A percentile compares a stretch with the other conserved stretches of the same genome.
Evolutionary conservation across 2,888 invertebrate species (phyloP).

Genomic region (Drosophila anomalipes): DNA sequence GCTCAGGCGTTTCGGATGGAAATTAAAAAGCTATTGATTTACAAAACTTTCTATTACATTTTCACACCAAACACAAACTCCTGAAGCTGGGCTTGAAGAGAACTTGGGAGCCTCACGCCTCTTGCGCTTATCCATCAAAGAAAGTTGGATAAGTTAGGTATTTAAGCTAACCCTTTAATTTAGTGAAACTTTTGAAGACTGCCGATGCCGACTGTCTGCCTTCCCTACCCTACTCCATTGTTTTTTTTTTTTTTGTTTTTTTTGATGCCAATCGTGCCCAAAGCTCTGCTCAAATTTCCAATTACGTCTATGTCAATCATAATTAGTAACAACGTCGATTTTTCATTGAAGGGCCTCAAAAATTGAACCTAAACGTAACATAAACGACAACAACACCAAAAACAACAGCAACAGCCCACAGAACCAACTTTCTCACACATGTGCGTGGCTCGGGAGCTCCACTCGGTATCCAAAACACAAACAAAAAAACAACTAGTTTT

Average conservation of each 20-base stretch:
- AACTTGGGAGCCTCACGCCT: slow-evolving; percentile 44
- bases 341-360: slow-evolving; percentile 78
- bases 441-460: slow-evolving; percentile 72
- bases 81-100: slow-evolving; percentile 37
- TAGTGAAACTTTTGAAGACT: slow-evolving; percentile 78
- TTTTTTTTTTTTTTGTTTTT: neutral
- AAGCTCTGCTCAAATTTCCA: slow-evolving; percentile 79
- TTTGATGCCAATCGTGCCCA: slow-evolving; percentile 51
- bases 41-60: slow-evolving; percentile 66
- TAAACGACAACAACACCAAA: slow-evolving; percentile 51
- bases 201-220: slow-evolving; percentile 48
- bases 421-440: slow-evolving; percentile 76
- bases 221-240: slow-evolving; percentile 7
- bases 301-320: slow-evolving; percentile 83
- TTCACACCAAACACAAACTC: slow-evolving; percentile 61
- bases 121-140: slow-evolving; percentile 78
- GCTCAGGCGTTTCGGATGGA: neutral
- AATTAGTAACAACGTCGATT: slow-evolving; percentile 84
- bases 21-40: slow-evolving; percentile 7
- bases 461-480: slow-evolving; percentile 36
- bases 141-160: slow-evolving; percentile 62
- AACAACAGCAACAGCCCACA: slow-evolving; percentile 27
- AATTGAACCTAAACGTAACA: slow-evolving; percentile 64
- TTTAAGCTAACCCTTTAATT: slow-evolving; percentile 77
- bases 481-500: slow-evolving; percentile 32